Evolutionary conservation across 2,113 vertebrate genomes (phyloP), one percentile per base, ranked within the genome.

Genomic region (Mormyrus lacerda): DNA sequence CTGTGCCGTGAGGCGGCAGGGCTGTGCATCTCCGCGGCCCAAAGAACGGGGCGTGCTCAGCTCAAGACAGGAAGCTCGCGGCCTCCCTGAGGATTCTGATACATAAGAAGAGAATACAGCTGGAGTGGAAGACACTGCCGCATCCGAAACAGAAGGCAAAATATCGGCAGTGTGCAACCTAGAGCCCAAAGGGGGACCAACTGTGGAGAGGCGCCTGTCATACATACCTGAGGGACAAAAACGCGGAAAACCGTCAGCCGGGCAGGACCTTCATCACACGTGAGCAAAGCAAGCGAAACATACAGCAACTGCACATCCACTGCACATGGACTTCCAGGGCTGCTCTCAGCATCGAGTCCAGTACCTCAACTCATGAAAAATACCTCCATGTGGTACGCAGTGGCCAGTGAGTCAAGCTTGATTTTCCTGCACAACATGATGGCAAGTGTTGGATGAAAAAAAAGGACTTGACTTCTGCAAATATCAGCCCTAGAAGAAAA

Each of bases 81-180:
- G 96, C 91, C 92, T 94, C 96, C 97, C 95, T 92, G 87, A 87
- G 96, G 96, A 97, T 97, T 94, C 95, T 91, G 95, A 96, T 96
- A 96, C 96, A 96, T 95, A 97, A 96, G 93, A 95, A 95, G 96
- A 42, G 97, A 97, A 97, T 96, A 97, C 96, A 96, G 94, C 92
- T 96, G 96, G 97, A 96, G 97, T 96, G 96, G 95, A 94, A 96
- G 97, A 97, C 96, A 93, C 97, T 97, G 97, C 97, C 98, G 97
- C 96, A 97, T 96, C 95, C 95, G 97, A 97, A 95, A 48, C 93
- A 96, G 97, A 96, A 96, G 95, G 95, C 96, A 97, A 97, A 97
- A 97, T 94, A 94, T 94, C 91, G 87, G 93, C 93, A 93, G 91
- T 89, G 93, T 88, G 91, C 94, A 94, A 94, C 94, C 94, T 94